Conservation (phyloP, 2,113 vertebrate species). For the Saguinus midas region DNA sequence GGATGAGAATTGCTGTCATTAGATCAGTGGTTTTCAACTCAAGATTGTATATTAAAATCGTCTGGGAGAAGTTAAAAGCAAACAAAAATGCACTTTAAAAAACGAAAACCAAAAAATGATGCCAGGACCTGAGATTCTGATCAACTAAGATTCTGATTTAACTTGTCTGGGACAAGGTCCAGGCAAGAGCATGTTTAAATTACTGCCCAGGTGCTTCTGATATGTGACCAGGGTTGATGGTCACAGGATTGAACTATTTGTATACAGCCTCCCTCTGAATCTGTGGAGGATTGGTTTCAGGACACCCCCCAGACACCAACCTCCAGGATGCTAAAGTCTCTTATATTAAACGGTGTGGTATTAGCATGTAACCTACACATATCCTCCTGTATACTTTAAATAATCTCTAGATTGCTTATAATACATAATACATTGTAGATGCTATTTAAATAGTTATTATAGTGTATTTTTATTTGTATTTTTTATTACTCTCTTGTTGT, state of each 20-base stretch:
- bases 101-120: not conserved
- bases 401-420: not conserved
- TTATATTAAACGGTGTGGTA: not conserved
- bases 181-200: not conserved
- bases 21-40: not conserved
- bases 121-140: not conserved
- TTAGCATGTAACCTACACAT: not conserved
- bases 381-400: not conserved
- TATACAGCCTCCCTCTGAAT: not conserved
- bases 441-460: not conserved
- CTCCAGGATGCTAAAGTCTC: not conserved
- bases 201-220: not conserved
- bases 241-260: not conserved
- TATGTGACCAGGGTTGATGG: not conserved
- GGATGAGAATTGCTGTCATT: not conserved
- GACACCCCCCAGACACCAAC: not conserved
- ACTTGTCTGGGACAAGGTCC: not conserved
- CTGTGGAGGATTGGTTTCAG: not conserved
- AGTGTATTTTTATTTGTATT: not conserved
- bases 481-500: not conserved
- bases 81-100: not conserved
- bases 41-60: not conserved
- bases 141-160: not conserved
- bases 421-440: not conserved
- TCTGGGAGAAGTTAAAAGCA: not conserved